These are phyloP conservation scores for Clepsis dumicolana DNA, from an alignment of 2,888 invertebrate genomes.

Conservation along the genomic window DNA sequence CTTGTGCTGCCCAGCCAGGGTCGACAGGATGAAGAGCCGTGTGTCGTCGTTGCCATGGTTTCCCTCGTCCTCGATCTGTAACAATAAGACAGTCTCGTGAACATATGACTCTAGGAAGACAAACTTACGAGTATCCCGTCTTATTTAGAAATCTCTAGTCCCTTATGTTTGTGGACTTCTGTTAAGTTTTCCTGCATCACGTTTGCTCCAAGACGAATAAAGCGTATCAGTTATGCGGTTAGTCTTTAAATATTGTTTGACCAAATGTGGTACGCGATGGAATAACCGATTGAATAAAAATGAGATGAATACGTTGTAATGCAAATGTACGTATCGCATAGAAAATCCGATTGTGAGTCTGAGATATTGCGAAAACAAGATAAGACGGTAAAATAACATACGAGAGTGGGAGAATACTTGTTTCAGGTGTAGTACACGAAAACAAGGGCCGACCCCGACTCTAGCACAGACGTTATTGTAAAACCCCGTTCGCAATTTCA, in stretches of 20 bases:
- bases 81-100: slow-evolving; percentile 60
- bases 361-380: slow-evolving; percentile 39
- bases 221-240: neutral
- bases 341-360: slow-evolving; percentile 32
- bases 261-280: slow-evolving; percentile 5
- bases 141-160: no score
- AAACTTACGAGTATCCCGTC: no score
- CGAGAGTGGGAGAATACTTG: slow-evolving; percentile 31
- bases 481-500: slow-evolving; percentile 75
- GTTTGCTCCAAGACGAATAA: neutral
- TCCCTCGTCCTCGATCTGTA: slow-evolving; percentile 98
- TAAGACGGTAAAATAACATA: slow-evolving; percentile 39
- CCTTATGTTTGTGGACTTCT: neutral
- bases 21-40: slow-evolving; percentile 97
- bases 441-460: slow-evolving; percentile 56
- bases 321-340: slow-evolving; percentile 31
- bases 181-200: neutral
- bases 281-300: slow-evolving; percentile 30
- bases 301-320: slow-evolving; percentile 25
- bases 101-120: neutral
- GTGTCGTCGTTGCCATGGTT: slow-evolving; percentile 99
- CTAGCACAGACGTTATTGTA: slow-evolving; percentile 64
- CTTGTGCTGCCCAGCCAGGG: slow-evolving; percentile 96
- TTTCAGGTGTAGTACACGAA: slow-evolving; percentile 47
- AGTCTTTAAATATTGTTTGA: neutral